Base-by-base conservation (phyloP, 2,888 invertebrate species). In the Drepana falcataria region DNA sequence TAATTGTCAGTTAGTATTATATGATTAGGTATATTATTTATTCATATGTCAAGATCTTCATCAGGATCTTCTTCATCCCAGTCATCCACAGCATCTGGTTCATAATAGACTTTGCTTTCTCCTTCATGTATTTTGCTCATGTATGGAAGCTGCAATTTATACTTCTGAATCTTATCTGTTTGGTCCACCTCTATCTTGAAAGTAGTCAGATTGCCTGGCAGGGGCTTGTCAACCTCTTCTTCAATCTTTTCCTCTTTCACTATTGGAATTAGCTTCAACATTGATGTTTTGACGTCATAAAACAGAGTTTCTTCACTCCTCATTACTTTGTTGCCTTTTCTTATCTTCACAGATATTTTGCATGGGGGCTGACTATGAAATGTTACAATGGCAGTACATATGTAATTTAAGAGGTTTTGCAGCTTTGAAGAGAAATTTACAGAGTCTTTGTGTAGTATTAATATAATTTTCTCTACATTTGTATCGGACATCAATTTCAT, bases 61-160 rank as follows among this genome's bases (percentile, higher is more conserved):
- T 96, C 96, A 1, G 96, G 96, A 85, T 96, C 96, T 83, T 96
- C 96, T 71, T 96, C 96, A 73, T 96, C 96, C 91, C 95, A 94
- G 77, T 96, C 96, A 79, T 96, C 96, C 2, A 93, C 92, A 54
- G 93, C 94, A 82, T 96, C 96, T 6, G 96, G 95, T 62, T 94
- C 92, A 73, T 96, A 96, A 65, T 93, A 92, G 44, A 96, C 95
- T 73, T 93, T 93, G 48, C 94, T 93, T 58, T 92, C 92, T 0
- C 90, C 85, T 55, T 89, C 81, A 61, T 90, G 86, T 52, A 88
- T 87, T 62, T 91, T 91, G 64, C 81, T 89, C 90, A 89, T 89
- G 69, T 94, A 95, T 0, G 95, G 95, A 54, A 95, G 81, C 57
- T 93, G 87, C 47, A 94, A 77, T 64, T 92, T 91, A 59, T 91